Evolutionary conservation across 2,888 invertebrate genomes (phyloP).

Genomic region (Megastigmus dorsalis): DNA sequence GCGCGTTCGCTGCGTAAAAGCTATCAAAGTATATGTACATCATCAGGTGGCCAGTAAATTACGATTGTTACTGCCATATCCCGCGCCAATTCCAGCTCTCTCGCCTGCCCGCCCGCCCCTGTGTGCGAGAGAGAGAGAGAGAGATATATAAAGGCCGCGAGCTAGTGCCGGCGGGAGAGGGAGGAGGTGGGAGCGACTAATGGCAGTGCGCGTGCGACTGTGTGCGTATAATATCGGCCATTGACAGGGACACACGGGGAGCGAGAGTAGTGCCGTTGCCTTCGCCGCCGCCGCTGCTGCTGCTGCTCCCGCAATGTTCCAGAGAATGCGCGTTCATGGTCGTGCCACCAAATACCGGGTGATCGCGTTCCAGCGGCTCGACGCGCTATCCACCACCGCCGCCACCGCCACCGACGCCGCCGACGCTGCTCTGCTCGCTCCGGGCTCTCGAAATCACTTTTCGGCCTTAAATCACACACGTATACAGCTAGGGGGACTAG

Average conservation of each 20-base stretch:
- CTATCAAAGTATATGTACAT: slow-evolving; percentile 45
- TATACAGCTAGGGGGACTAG: too few relatives aligned
- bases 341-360: too few relatives aligned
- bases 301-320: slow-evolving; percentile 21
- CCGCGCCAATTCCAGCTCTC: background rate
- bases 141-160: background rate
- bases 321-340: slow-evolving; percentile 21
- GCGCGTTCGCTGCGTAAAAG: too few relatives aligned
- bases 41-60: slow-evolving; percentile 52
- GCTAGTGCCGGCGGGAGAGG: background rate
- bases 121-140: background rate
- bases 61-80: slow-evolving; percentile 36
- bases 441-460: slow-evolving; percentile 47
- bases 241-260: slow-evolving; percentile 65
- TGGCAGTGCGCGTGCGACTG: slow-evolving; percentile 56
- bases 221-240: slow-evolving; percentile 69
- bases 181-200: background rate
- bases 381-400: too few relatives aligned
- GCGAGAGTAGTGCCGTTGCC: too few relatives aligned
- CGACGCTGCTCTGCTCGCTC: background rate
- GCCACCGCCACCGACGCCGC: too few relatives aligned
- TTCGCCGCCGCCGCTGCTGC: too few relatives aligned
- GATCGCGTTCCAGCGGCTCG: too few relatives aligned
- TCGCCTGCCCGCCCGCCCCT: background rate
- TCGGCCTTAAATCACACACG: slow-evolving; percentile 46